Evolutionary conservation across 2,888 invertebrate genomes (phyloP).

Genomic region (Agrochola circellaris): DNA sequence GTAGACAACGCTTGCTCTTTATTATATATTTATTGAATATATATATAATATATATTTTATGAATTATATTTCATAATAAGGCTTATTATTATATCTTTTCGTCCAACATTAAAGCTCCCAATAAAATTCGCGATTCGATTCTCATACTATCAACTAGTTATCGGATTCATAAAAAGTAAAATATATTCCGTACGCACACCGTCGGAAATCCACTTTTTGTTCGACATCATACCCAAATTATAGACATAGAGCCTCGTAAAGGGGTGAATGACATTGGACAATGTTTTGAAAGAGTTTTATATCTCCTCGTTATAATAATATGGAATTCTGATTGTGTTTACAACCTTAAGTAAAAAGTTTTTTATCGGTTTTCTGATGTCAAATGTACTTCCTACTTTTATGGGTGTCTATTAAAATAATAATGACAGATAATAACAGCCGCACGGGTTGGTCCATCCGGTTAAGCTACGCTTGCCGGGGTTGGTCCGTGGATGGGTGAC

Average conservation of each 20-base stretch:
- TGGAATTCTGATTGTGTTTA: slow-evolving; percentile 80
- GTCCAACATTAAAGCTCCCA: slow-evolving; percentile 1
- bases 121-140: slow-evolving; percentile 52
- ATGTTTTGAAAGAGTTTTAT: slow-evolving; percentile 71
- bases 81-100: not conserved
- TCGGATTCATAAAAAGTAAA: slow-evolving; percentile 59
- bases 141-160: slow-evolving; percentile 57
- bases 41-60: too few relatives aligned
- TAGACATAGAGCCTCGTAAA: slow-evolving; percentile 66
- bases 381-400: slow-evolving; percentile 71
- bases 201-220: slow-evolving; percentile 67
- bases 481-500: too few relatives aligned
- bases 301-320: slow-evolving; percentile 73
- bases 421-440: slow-evolving; percentile 65
- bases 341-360: slow-evolving; percentile 69
- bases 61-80: too few relatives aligned
- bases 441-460: too few relatives aligned
- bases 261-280: slow-evolving; percentile 78
- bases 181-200: slow-evolving; percentile 67
- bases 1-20: not conserved
- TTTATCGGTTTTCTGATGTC: slow-evolving; percentile 74
- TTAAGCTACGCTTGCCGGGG: too few relatives aligned
- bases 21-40: not conserved
- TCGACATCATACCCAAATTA: slow-evolving; percentile 69
- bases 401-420: slow-evolving; percentile 73